These are phyloP conservation scores for Ormyrus pomaceus DNA, from an alignment of 2,888 invertebrate genomes.

Conservation along the genomic window DNA sequence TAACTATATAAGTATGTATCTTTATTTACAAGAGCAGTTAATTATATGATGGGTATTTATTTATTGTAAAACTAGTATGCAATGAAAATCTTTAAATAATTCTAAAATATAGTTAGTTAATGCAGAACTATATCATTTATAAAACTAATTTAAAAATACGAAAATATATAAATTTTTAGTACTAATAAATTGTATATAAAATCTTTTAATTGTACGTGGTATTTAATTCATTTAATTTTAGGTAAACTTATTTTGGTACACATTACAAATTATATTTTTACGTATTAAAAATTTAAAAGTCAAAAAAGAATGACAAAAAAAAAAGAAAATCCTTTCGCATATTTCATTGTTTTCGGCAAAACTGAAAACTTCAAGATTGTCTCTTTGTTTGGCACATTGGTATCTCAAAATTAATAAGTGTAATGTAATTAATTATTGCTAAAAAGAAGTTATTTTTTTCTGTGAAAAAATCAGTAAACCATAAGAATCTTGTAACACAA, in stretches of 20 bases:
- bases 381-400: background rate
- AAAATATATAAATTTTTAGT: no score
- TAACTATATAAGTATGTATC: no score
- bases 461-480: background rate
- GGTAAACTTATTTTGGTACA: background rate
- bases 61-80: no score
- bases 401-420: conserved; percentile 42
- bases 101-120: no score
- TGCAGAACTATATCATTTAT: no score
- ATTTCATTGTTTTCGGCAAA: background rate
- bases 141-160: no score
- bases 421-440: background rate
- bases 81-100: no score
- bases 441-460: background rate
- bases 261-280: background rate
- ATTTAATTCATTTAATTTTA: background rate
- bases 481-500: background rate
- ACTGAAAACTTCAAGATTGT: conserved; percentile 40
- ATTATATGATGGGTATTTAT: no score
- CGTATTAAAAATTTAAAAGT: no score
- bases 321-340: conserved; percentile 11
- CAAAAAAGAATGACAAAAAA: background rate
- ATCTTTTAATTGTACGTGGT: no score
- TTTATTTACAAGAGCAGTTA: no score
- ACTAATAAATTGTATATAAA: no score